These are phyloP conservation scores for Zonotrichia leucophrys DNA, from an alignment of 2,113 vertebrate species.

Conservation along the genomic window DNA sequence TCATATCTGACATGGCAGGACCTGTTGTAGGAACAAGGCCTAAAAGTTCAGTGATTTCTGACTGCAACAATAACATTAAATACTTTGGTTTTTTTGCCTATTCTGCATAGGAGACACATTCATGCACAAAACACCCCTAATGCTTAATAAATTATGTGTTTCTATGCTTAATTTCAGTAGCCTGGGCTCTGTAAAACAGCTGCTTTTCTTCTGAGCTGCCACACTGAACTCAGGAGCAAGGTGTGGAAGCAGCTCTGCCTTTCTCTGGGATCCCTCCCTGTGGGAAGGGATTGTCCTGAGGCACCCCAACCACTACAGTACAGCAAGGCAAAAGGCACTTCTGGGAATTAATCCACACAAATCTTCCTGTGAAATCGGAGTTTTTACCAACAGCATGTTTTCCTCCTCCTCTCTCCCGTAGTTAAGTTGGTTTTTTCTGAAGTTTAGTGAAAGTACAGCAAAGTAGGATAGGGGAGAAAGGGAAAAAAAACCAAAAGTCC, in stretches of 20 bases:
- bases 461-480: neutral
- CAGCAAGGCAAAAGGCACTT: conserved; percentile 54
- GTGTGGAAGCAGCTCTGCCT: neutral
- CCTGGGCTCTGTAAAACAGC: neutral
- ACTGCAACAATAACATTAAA: neutral
- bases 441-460: neutral
- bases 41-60: neutral
- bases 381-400: neutral
- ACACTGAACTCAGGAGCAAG: neutral
- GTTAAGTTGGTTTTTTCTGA: neutral
- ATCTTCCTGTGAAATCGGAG: neutral
- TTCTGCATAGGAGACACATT: conserved; percentile 12
- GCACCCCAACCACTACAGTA: neutral
- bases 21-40: neutral
- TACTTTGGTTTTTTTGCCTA: conserved; percentile 35
- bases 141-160: neutral
- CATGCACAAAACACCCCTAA: neutral
- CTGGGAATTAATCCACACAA: neutral
- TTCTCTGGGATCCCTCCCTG: neutral
- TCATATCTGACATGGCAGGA: neutral
- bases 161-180: conserved; percentile 18
- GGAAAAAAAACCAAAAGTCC: neutral
- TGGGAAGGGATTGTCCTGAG: neutral
- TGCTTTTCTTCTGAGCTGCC: neutral
- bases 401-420: neutral